Evolutionary conservation across 2,888 invertebrate species (phyloP).

Genomic region (Pachycephus smyrnensis): DNA sequence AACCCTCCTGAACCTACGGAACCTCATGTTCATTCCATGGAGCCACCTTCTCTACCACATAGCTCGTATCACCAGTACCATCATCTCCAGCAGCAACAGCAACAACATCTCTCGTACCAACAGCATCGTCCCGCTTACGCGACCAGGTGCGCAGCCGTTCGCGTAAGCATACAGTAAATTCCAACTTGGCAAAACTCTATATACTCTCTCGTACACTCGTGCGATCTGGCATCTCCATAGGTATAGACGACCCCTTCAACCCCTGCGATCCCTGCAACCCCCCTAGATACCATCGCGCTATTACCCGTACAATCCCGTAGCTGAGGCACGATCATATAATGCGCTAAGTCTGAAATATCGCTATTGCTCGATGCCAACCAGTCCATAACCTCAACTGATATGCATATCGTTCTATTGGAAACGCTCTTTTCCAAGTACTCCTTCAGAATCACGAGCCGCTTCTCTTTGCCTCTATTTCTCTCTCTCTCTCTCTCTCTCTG

Average conservation of each 20-base stretch:
- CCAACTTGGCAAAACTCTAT: slow-evolving; percentile 51
- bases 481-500: background rate
- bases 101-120: background rate
- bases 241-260: slow-evolving; percentile 22
- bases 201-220: slow-evolving; percentile 18
- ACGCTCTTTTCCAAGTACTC: too few species aligned
- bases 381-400: slow-evolving; percentile 10
- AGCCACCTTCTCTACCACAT: background rate
- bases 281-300: background rate
- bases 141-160: slow-evolving; percentile 52
- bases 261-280: background rate
- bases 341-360: slow-evolving; percentile 52
- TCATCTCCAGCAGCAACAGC: too few species aligned
- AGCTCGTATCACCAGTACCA: background rate
- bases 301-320: too few species aligned
- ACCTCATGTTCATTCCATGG: background rate
- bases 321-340: slow-evolving; percentile 39
- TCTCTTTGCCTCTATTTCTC: background rate
- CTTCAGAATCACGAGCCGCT: background rate
- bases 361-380: slow-evolving; percentile 27
- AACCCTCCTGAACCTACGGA: background rate
- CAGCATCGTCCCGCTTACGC: slow-evolving; percentile 21
- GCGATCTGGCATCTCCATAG: too few species aligned
- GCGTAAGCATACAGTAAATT: slow-evolving; percentile 57
- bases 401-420: too few species aligned